A percentile compares a stretch with the other conserved stretches of the same genome.
Evolutionary conservation across 1,140 invertebrate genomes (phyloP).

Genomic region (Cotesia typhae): DNA sequence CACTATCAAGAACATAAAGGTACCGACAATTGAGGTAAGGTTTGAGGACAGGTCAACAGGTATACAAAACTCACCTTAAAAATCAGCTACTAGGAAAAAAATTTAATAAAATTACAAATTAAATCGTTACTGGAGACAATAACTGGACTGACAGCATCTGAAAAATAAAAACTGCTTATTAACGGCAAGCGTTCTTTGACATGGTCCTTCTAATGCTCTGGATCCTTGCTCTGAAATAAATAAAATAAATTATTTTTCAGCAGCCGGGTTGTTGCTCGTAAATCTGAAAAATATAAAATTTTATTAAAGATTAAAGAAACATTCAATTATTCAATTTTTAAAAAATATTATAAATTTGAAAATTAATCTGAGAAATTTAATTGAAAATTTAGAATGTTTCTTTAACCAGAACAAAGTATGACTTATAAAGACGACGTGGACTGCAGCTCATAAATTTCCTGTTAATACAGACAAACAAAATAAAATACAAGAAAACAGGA

Average conservation of each 20-base stretch:
- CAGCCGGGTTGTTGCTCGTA: neutral
- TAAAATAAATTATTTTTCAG: conserved; percentile 34
- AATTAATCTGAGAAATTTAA: neutral
- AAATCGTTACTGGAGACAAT: neutral
- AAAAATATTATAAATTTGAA: neutral
- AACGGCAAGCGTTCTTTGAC: conserved; percentile 11
- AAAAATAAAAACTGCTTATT: conserved; percentile 35
- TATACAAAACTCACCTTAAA: conserved; percentile 30
- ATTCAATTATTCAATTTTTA: conserved; percentile 13
- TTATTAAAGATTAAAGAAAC: conserved; percentile 49
- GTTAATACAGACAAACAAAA: neutral
- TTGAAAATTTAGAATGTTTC: neutral
- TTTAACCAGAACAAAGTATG: neutral
- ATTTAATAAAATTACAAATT: conserved; percentile 10
- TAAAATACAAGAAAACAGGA: neutral
- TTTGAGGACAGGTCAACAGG: conserved; percentile 10
- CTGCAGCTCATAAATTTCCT: neutral
- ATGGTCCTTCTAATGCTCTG: no score
- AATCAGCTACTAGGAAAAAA: conserved; percentile 23
- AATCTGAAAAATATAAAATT: conserved; percentile 22
- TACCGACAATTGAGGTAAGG: conserved; percentile 10
- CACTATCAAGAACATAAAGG: conserved; percentile 16
- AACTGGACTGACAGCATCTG: conserved; percentile 31
- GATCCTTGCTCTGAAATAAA: conserved; percentile 44
- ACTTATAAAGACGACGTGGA: no score